Evolutionary conservation across 1,140 invertebrate species (phyloP).

Genomic region (Rhynchophorus ferrugineus): DNA sequence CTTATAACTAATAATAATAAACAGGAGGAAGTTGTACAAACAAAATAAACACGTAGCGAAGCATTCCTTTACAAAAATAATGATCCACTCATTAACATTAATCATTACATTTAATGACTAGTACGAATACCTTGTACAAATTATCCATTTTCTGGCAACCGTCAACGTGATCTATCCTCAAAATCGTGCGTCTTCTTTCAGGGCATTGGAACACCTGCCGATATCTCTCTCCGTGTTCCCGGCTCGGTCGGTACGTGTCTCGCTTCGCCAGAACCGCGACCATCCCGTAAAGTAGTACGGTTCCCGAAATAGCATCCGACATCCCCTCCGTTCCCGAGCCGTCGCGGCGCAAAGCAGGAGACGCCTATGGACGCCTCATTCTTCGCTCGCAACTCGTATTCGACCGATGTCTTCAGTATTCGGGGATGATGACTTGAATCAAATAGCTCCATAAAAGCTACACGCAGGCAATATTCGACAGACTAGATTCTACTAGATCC

Average conservation of each 20-base stretch:
- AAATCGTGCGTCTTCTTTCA: no score
- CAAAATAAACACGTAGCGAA: no score
- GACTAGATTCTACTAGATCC: constrained; percentile 16
- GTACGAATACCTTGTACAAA: no score
- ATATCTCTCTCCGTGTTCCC: neutral
- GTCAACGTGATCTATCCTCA: no score
- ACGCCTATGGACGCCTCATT: constrained; percentile 47
- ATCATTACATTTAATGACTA: no score
- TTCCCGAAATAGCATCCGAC: constrained; percentile 27
- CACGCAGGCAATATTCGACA: constrained; percentile 19
- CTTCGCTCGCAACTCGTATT: constrained; percentile 74
- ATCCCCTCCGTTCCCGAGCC: constrained; percentile 35
- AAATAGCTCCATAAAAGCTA: constrained; percentile 14
- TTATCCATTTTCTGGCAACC: no score
- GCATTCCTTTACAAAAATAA: no score
- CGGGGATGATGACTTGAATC: constrained; percentile 76
- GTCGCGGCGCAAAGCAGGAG: constrained; percentile 38
- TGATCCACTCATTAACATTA: no score
- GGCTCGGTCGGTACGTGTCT: neutral
- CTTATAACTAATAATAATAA: no score
- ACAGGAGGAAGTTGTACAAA: no score
- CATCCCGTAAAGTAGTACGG: constrained; percentile 4
- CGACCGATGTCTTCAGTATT: constrained; percentile 79
- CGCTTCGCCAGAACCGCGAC: constrained; percentile 14
- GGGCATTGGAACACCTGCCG: neutral